Conservation (phyloP, 1,140 invertebrate species). For the Panagrolaimus sp. region DNA sequence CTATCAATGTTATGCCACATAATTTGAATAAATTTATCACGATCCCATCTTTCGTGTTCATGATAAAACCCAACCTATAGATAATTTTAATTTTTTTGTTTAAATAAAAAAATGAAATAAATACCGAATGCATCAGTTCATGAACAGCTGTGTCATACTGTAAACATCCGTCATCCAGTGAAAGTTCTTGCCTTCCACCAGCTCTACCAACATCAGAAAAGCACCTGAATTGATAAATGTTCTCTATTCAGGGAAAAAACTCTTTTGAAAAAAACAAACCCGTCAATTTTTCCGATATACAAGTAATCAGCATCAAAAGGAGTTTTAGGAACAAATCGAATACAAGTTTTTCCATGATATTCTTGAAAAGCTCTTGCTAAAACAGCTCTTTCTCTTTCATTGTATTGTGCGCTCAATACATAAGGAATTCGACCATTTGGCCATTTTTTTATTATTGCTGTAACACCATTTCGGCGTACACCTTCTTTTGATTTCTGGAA, state of each 20-base stretch:
- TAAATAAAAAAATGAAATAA: neutral
- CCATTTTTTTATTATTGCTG: constrained; percentile 55
- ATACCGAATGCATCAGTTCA: constrained; percentile 68
- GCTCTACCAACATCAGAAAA: constrained; percentile 58
- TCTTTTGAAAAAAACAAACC: constrained; percentile 34
- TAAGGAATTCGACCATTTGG: constrained; percentile 57
- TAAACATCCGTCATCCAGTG: constrained; percentile 56
- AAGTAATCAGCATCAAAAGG: constrained; percentile 65
- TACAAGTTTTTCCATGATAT: constrained; percentile 65
- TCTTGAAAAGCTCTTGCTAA: constrained; percentile 61
- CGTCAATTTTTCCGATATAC: constrained; percentile 60
- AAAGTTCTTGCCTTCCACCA: constrained; percentile 56
- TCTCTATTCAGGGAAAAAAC: neutral
- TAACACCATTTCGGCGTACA: constrained; percentile 45
- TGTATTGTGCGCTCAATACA: constrained; percentile 54
- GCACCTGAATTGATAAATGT: constrained; percentile 38
- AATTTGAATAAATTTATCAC: constrained; percentile 68
- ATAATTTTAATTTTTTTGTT: neutral
- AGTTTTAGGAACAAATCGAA: constrained; percentile 65
- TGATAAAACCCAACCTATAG: constrained; percentile 63
- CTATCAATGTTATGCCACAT: constrained; percentile 67
- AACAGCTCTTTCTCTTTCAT: constrained; percentile 52
- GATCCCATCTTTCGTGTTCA: constrained; percentile 68
- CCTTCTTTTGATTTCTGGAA: constrained; percentile 22
- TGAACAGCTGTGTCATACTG: constrained; percentile 63